phyloP scores from a whole-genome alignment of 2,797 vertebrate genomes.

The Sarcophilus harrisii region DNA sequence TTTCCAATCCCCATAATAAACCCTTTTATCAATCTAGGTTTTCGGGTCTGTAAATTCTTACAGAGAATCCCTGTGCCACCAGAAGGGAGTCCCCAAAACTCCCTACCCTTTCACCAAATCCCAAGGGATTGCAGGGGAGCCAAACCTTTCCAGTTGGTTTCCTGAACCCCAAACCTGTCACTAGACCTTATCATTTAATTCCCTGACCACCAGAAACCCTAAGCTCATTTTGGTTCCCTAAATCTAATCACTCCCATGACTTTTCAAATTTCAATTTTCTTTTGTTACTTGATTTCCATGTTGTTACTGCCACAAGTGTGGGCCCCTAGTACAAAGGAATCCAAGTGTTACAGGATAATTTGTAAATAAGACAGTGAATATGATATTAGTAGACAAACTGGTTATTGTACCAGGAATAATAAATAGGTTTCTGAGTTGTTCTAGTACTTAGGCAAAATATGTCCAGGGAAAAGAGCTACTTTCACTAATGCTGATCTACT shows the following conservation, averaged over 20 bases:
- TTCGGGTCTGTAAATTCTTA: too few species aligned
- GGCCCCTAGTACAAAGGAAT: neutral
- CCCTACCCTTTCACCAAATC: too few species aligned
- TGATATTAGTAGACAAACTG: neutral
- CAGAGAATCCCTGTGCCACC: too few species aligned
- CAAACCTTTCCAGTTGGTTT: too few species aligned
- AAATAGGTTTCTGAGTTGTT: neutral
- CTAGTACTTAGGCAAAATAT: conserved; percentile 1
- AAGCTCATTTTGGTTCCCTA: too few species aligned
- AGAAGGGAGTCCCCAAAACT: too few species aligned
- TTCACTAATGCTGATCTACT: neutral
- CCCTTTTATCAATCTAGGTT: too few species aligned
- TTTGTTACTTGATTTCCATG: neutral
- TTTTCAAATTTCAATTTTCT: neutral
- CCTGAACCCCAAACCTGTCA: too few species aligned
- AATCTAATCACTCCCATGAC: neutral
- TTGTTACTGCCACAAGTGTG: neutral
- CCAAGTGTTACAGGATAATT: neutral
- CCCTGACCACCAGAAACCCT: too few species aligned
- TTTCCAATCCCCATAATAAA: too few species aligned
- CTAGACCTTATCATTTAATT: too few species aligned
- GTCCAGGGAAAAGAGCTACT: neutral
- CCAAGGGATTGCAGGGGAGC: too few species aligned
- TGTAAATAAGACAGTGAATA: neutral
- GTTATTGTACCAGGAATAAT: neutral